Evolutionary conservation across 2,797 vertebrate species (phyloP), one percentile per base, ranked within the genome.

Genomic region (Liasis olivaceus): DNA sequence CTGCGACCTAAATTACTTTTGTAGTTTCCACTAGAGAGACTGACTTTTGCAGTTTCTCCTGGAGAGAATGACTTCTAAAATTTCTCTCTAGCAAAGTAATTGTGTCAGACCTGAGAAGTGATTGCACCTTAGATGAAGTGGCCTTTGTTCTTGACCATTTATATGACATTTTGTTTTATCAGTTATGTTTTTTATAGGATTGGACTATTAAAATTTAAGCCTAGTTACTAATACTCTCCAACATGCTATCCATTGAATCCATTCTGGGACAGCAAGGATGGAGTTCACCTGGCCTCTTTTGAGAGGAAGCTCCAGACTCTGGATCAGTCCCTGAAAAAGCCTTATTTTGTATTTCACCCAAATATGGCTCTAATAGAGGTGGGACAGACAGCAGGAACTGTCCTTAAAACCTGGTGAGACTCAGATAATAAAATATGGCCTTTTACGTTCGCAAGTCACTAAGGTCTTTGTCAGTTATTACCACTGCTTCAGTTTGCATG

Each of bases 31-130:
- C 93, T 92, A 77, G 88, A 92, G 93, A 93, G 60, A 90, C 77
- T 93, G 88, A 92, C 88, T 90, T 92, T 92, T 87, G 85, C 90
- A 66, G 93, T 87, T 92, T 90, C 91, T 89, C 28, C 85, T 90
- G 85, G 66, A 93, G 93, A 88, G 72, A 92, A 56, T 93, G 69
- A 90, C 59, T 92, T 90, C 26, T 94, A 88, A 85, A 95, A 96
- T 92, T 42, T 81, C 77, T 28, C 60, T 51, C 56, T 92, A 90
- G 84, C 47, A n/a, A 93, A 87, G 60, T 69, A n/a, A 28, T 87
- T 92, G 56, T 63, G 54, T 85, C 90, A 22, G 22, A n/a, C 66
- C 66, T 47, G 11, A 81, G 31, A 81, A 93, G 31, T 93, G 51
- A 72, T 15, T n/a, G 60, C 85, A 85, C 36, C 59, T 91, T 84